Conservation (phyloP, 2,113 vertebrate genomes). For the Boleophthalmus pectinirostris region DNA sequence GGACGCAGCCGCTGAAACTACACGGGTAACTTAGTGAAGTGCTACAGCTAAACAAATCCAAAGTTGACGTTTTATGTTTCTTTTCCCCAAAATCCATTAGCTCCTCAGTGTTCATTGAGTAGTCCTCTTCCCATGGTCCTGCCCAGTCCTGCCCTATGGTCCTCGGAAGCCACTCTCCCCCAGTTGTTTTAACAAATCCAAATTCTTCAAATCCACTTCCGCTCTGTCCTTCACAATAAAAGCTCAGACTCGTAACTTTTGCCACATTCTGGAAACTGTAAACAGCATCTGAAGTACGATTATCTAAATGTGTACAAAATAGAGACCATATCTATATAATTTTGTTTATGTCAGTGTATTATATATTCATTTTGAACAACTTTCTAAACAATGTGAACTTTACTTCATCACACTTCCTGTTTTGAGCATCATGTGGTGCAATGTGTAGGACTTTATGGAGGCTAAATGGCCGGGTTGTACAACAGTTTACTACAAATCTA, state of each 20-base stretch:
- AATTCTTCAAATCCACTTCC: slow-evolving; percentile 13
- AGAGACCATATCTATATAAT: neutral
- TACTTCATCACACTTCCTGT: neutral
- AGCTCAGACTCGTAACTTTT: neutral
- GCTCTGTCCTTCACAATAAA: slow-evolving; percentile 47
- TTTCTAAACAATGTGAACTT: neutral
- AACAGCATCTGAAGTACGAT: neutral
- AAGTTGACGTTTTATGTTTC: neutral
- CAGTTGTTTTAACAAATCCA: neutral
- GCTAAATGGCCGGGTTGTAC: neutral
- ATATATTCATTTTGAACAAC: neutral
- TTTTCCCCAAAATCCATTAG: slow-evolving; percentile 8
- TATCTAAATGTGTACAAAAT: neutral
- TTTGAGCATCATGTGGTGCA: neutral
- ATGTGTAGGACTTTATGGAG: neutral
- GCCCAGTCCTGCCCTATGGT: slow-evolving; percentile 28
- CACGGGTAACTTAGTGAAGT: neutral
- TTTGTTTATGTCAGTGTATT: neutral
- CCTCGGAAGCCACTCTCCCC: slow-evolving; percentile 24
- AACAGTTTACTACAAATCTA: neutral
- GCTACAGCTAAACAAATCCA: neutral
- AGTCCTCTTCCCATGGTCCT: slow-evolving; percentile 43
- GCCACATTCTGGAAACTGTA: neutral
- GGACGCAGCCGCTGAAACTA: slow-evolving; percentile 5
- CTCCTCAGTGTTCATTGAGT: slow-evolving; percentile 43